Evolutionary conservation across 2,888 invertebrate species (phyloP).

Genomic region (Cryptosula pallasiana): DNA sequence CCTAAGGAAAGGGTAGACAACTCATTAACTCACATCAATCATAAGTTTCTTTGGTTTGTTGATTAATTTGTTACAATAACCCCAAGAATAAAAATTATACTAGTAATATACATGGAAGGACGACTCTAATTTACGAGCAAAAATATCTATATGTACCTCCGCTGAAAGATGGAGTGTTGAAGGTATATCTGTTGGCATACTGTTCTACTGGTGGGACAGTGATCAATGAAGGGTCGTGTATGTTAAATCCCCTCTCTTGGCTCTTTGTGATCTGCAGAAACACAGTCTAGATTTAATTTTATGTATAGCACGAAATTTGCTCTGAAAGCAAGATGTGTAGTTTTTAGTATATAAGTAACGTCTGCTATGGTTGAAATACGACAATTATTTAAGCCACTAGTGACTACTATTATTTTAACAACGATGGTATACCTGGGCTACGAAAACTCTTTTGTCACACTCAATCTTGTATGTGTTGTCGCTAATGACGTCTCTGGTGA

Average conservation of each 20-base stretch:
- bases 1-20: neutral
- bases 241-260: conserved; percentile 3
- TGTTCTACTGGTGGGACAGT: conserved; percentile 19
- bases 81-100: no score
- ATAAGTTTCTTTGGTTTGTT: neutral
- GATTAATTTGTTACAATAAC: neutral
- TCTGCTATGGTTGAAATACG: no score
- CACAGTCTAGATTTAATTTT: no score
- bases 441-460: conserved; percentile 2
- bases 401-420: no score
- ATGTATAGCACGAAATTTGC: no score
- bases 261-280: conserved; percentile 22
- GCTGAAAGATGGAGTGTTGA: conserved; percentile 19
- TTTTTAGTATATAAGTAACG: no score
- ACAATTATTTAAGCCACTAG: no score
- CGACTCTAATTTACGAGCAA: neutral
- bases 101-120: neutral
- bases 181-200: conserved; percentile 22
- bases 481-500: conserved; percentile 10
- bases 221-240: conserved; percentile 19
- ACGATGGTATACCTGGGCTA: neutral
- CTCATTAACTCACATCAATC: neutral
- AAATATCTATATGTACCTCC: neutral
- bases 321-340: no score
- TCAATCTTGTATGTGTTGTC: neutral